A percentile compares a stretch with the other conserved stretches of the same genome.
Evolutionary conservation across 2,888 invertebrate species (phyloP).

Genomic region (Eilema caniola): DNA sequence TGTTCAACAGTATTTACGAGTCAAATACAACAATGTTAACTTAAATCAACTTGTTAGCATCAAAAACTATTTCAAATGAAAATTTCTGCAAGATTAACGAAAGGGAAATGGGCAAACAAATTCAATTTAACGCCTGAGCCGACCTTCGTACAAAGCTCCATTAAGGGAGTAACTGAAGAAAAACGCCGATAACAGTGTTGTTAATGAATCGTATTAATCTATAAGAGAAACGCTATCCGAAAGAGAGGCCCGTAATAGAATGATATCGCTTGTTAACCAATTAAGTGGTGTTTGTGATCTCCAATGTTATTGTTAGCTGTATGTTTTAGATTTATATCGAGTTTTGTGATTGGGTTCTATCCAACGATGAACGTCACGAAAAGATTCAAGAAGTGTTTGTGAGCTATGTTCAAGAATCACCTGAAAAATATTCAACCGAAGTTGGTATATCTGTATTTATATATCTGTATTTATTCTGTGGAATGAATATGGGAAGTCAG

Average conservation of each 20-base stretch:
- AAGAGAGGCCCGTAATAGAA: slow-evolving; percentile 54
- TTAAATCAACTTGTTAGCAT: not conserved
- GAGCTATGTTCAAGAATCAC: not conserved
- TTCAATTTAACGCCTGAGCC: slow-evolving; percentile 77
- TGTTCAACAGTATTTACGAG: too few species aligned
- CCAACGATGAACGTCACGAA: not conserved
- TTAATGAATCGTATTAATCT: slow-evolving; percentile 82
- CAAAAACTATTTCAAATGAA: slow-evolving; percentile 52
- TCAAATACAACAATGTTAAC: not conserved
- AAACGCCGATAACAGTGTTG: slow-evolving; percentile 79
- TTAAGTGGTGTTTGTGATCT: slow-evolving; percentile 44
- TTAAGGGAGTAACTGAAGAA: slow-evolving; percentile 74
- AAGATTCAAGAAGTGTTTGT: not conserved
- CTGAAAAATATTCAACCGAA: too few species aligned
- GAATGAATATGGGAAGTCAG: too few species aligned
- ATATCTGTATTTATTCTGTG: too few species aligned
- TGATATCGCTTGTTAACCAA: slow-evolving; percentile 56
- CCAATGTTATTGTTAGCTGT: slow-evolving; percentile 28
- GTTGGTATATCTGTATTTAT: too few species aligned
- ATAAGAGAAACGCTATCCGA: slow-evolving; percentile 50
- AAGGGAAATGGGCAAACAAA: slow-evolving; percentile 62
- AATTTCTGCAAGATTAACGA: slow-evolving; percentile 43
- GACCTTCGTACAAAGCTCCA: slow-evolving; percentile 68
- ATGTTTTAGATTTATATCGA: slow-evolving; percentile 2
- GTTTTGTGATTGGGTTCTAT: not conserved